Base-by-base conservation (phyloP, 2,797 vertebrate species). In the Lagocephalus sceleratus region DNA sequence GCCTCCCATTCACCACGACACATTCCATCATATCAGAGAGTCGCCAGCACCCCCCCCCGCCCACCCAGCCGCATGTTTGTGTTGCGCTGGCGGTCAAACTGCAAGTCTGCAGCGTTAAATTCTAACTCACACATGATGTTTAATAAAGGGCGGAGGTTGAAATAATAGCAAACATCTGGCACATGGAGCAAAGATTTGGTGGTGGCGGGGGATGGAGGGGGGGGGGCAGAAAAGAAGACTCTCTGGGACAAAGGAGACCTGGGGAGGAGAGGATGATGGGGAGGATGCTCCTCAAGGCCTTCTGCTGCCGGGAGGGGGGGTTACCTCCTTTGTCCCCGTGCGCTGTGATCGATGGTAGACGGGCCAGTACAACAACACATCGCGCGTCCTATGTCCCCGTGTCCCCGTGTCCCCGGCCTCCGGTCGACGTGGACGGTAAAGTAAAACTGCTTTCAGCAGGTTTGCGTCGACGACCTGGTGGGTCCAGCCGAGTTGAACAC, bases 11-110 rank as follows among this genome's bases (percentile, higher is more conserved):
- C 78, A 84, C 56, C 58, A 68, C 47, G 1, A 70, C 78, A 73
- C 87, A 87, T 84, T 85, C 86, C 85, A 66, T 69, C 64, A 40
- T 47, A 79, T 63, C 46, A 79, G 51, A 70, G 62, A 47, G 64
- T 20, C 6, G 54, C 67, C 72, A 50, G 21, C 62, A n/a, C 26
- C 26, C 17, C 10, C 2, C 3, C 39, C 9, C 3, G 5, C 39
- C n/a, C 39, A 4, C 39, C 26, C 32, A 35, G 22, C 39, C 17
- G 35, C n/a, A 10, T 38, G 57, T 58, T 45, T 55, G 57, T 38
- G 47, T 26, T 26, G 5, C 39, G 63, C 15, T 39, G 42, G 38
- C 5, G 17, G 32, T 19, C 8, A 51, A 49, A 23, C 2, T 11
- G 19, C 44, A 50, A 12, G 4, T 5, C 23, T 7, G 23, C 2